Conservation (phyloP, 2,113 vertebrate genomes). For the Sylvilagus bachmani region DNA sequence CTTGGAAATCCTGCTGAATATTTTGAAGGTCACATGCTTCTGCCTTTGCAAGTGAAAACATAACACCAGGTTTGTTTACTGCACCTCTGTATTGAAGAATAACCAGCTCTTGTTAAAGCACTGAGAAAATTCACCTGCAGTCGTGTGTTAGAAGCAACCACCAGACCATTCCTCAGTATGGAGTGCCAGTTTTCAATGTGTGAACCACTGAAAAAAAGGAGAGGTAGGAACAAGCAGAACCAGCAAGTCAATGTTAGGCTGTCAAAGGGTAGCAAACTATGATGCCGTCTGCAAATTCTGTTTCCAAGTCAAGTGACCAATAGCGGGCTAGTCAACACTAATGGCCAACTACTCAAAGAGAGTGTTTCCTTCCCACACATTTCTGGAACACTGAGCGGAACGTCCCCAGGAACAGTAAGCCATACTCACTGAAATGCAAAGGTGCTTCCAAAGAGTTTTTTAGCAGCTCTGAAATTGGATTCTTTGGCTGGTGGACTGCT, state of each 20-base stretch:
- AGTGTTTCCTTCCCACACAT: not conserved
- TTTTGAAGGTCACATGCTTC: not conserved
- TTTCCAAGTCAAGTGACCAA: not conserved
- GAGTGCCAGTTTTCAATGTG: conserved; percentile 97
- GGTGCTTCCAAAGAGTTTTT: conserved; percentile 95
- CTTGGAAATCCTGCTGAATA: not conserved
- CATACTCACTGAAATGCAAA: conserved; percentile 96
- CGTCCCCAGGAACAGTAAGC: not conserved
- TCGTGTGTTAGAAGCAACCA: conserved; percentile 95
- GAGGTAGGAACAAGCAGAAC: not conserved
- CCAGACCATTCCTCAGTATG: conserved; percentile 95
- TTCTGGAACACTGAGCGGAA: not conserved
- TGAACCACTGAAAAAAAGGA: conserved; percentile 89
- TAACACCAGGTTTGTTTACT: not conserved
- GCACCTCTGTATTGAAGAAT: not conserved
- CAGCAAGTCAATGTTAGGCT: not conserved
- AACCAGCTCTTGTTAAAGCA: not conserved
- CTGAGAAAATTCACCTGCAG: conserved; percentile 90
- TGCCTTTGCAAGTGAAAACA: not conserved
- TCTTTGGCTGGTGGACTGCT: conserved; percentile 98
- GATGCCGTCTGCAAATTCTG: not conserved
- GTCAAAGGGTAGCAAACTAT: not conserved
- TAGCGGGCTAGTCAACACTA: not conserved
- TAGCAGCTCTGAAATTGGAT: conserved; percentile 96
- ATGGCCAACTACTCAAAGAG: not conserved